These are phyloP conservation scores for Euzetes globulus DNA, from an alignment of 2,888 invertebrate genomes.

Conservation along the genomic window DNA sequence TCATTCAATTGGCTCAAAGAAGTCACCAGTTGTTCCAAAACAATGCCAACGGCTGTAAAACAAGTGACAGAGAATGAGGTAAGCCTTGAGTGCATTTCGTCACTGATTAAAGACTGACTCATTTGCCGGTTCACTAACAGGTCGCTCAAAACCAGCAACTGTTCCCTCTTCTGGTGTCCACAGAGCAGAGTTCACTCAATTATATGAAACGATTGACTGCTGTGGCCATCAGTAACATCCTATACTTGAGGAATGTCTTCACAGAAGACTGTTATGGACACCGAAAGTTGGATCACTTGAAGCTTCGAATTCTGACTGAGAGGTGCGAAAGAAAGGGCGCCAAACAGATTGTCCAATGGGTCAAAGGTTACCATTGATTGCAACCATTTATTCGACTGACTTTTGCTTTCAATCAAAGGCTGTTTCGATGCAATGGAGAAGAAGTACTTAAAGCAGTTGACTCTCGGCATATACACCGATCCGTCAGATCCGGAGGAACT, in stretches of 20 bases:
- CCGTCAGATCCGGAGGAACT: not conserved
- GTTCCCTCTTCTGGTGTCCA: not conserved
- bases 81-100: not conserved
- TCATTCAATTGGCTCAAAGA: too few relatives aligned
- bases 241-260: constrained; percentile 19
- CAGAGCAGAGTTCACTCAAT: not conserved
- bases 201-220: constrained; percentile 21
- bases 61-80: not conserved
- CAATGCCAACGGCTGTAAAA: not conserved
- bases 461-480: constrained; percentile 9
- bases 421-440: constrained; percentile 25
- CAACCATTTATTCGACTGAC: too few relatives aligned
- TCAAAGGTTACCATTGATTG: not conserved
- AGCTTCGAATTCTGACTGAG: constrained; percentile 11
- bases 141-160: not conserved
- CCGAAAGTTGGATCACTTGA: constrained; percentile 6
- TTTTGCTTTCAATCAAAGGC: not conserved
- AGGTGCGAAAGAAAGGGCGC: not conserved
- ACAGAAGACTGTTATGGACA: constrained; percentile 13
- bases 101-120: too few relatives aligned
- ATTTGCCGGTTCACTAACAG: too few relatives aligned
- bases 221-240: constrained; percentile 11
- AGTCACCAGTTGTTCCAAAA: not conserved
- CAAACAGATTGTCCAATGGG: constrained; percentile 14
- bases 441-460: constrained; percentile 14